Evolutionary conservation across 2,113 vertebrate species (phyloP).

Genomic region (Otus sunia): DNA sequence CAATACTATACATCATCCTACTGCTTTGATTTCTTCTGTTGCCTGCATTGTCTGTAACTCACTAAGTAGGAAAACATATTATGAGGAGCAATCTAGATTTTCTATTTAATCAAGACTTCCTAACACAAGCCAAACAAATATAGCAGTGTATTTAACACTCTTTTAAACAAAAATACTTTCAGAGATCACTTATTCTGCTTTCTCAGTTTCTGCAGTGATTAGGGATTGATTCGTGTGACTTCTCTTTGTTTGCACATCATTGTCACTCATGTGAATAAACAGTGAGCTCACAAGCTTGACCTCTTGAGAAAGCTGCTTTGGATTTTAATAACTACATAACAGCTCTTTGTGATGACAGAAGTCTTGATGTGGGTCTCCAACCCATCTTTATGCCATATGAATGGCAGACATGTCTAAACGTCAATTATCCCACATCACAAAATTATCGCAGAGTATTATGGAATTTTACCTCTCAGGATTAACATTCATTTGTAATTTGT

Average conservation of each 20-base stretch:
- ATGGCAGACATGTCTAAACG: neutral
- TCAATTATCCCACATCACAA: neutral
- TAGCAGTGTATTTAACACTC: neutral
- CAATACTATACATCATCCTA: accelerated
- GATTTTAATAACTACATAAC: neutral
- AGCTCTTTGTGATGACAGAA: neutral
- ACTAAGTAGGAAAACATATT: neutral
- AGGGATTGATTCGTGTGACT: neutral
- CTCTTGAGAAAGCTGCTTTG: neutral
- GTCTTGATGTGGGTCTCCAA: neutral
- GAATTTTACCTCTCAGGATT: neutral
- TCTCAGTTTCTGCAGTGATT: neutral
- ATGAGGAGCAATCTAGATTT: neutral
- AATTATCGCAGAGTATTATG: neutral
- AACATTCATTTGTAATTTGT: neutral
- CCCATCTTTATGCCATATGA: neutral
- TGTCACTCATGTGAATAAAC: neutral
- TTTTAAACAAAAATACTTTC: neutral
- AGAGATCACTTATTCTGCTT: neutral
- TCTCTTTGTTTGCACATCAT: neutral
- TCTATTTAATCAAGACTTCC: neutral
- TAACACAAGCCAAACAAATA: neutral
- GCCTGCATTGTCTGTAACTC: neutral
- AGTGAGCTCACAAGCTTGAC: neutral
- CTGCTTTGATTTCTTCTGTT: neutral